phyloP scores from a whole-genome alignment of 2,113 vertebrate genomes.

The Onychostoma macrolepis region DNA sequence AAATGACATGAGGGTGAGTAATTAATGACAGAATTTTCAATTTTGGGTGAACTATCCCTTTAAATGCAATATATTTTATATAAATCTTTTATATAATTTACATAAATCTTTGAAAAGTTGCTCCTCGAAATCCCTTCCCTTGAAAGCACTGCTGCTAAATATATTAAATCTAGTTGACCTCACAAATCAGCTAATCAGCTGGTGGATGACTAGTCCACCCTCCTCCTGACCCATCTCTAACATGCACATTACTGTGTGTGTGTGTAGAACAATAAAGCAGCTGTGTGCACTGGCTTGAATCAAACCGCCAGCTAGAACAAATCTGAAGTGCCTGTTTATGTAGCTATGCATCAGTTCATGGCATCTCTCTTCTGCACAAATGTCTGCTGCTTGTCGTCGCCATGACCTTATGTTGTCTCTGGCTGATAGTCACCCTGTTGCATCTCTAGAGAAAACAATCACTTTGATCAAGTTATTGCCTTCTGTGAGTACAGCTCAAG shows the following conservation, averaged over 20 bases:
- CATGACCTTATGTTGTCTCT: slow-evolving; percentile 46
- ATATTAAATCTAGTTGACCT: not conserved
- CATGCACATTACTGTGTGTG: not conserved
- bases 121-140: not conserved
- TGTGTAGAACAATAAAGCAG: not conserved
- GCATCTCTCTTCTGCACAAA: slow-evolving; percentile 30
- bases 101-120: not conserved
- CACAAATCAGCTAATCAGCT: not conserved
- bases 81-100: too few species aligned
- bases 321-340: slow-evolving; percentile 6
- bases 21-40: too few species aligned
- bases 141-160: not conserved
- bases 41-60: too few species aligned
- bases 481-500: slow-evolving; percentile 43
- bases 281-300: not conserved
- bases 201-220: not conserved
- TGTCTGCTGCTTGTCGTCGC: slow-evolving; percentile 36
- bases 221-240: not conserved
- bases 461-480: slow-evolving; percentile 58
- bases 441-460: slow-evolving; percentile 43
- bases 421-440: slow-evolving; percentile 37
- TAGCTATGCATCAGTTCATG: not conserved
- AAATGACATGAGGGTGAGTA: too few species aligned
- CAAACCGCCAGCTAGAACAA: slow-evolving; percentile 7
- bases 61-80: too few species aligned